Evolutionary conservation across 2,888 invertebrate genomes (phyloP), one percentile per base, ranked within the genome.

Genomic region (Phoenoteleia sp.): DNA sequence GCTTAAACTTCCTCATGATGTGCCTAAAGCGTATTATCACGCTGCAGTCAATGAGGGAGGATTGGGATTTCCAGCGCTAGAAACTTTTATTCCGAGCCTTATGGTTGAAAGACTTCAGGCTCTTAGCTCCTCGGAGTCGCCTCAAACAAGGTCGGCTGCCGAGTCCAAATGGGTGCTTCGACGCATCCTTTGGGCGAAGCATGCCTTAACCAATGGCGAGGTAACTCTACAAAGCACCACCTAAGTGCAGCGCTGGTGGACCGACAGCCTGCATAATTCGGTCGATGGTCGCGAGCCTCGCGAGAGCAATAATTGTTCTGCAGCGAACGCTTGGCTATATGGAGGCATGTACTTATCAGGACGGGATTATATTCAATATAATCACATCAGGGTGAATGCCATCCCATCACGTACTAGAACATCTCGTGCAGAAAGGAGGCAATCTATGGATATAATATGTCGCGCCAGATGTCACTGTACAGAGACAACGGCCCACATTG

Each of bases 401-500:
- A 85, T 93, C 0, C 92, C 92, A 0, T 86, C 91, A 0, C 69
- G 88, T 4, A 75, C 90, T 0, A 75, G 62, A 60, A 74, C 74
- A 21, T 33, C 58, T 9, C 80, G 91, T 17, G 91, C 92, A 0
- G 21, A 79, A 1, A 33, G 88, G 9, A 29, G 25, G 2, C 29
- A 29, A 7, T 29, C 29, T 13, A 2, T 1, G 7, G 75, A 74
- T 15, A 47, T 42, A 9, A 15, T 15, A 62, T 93, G 92, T 76
- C 89, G 92, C 23, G 92, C 90, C 2, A 91, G 91, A 1, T 93
- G 92, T 85, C 71, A 60, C 62, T 81, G 85, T 0, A 86, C 82
- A 36, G 92, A 93, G 80, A 92, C 93, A 0, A 88, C 90, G 29
- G 91, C 90, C 6, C 92, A 92, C 60, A 74, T 90, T 15, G 88